Conservation (phyloP, 2,888 invertebrate genomes). For the Hyppa rectilinea region DNA sequence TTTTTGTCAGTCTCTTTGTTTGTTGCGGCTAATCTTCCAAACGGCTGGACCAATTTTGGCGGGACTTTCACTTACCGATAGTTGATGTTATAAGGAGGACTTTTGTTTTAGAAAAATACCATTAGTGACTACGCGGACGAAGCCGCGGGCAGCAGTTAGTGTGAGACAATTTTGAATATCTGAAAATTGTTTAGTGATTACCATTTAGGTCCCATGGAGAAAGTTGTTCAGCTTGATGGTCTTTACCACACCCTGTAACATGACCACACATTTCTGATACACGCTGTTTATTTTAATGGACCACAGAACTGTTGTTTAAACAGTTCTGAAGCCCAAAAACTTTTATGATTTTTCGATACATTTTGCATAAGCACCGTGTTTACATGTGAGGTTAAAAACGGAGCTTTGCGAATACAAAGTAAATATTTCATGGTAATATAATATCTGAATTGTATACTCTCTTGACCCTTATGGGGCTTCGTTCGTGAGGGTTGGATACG, state of each 20-base stretch:
- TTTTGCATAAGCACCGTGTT: slow-evolving; percentile 19
- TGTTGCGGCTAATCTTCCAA: too few relatives aligned
- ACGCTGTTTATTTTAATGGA: slow-evolving; percentile 30
- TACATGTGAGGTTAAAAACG: slow-evolving; percentile 16
- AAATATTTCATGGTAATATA: slow-evolving; percentile 51
- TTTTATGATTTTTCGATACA: slow-evolving; percentile 55
- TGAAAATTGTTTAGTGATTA: neutral
- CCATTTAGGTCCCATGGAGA: neutral
- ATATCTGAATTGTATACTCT: slow-evolving; percentile 48
- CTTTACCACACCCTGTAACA: neutral
- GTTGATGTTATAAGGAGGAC: too few relatives aligned
- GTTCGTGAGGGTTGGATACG: slow-evolving; percentile 44
- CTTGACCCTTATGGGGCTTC: slow-evolving; percentile 56
- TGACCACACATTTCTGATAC: neutral
- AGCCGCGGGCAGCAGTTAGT: too few relatives aligned
- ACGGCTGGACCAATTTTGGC: too few relatives aligned
- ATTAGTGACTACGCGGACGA: too few relatives aligned
- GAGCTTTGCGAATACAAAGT: slow-evolving; percentile 35
- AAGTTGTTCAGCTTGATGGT: neutral
- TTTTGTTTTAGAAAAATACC: too few relatives aligned
- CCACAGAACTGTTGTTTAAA: slow-evolving; percentile 51
- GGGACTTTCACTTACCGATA: too few relatives aligned
- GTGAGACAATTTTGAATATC: too few relatives aligned
- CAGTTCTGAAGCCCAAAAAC: slow-evolving; percentile 33
- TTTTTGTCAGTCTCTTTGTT: too few relatives aligned